A percentile compares a stretch with the other conserved stretches of the same genome.
Evolutionary conservation across 2,797 vertebrate species (phyloP).

Genomic region (Leucoraja ocellata): DNA sequence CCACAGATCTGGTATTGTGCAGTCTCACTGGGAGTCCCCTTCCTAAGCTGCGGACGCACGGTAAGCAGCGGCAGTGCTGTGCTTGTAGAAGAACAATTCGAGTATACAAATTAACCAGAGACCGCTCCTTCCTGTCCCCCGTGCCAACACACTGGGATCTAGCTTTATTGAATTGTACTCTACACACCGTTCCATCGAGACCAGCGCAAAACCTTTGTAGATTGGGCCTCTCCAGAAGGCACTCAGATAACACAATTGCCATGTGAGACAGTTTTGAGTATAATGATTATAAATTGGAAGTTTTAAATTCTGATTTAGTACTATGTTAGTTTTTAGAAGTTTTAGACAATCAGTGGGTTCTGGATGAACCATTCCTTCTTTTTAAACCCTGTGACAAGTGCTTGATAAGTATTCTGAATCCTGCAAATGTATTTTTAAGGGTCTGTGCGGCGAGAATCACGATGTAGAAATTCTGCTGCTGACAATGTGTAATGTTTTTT

Average conservation of each 20-base stretch:
- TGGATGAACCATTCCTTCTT: background rate
- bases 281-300: background rate
- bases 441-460: background rate
- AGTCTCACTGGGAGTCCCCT: constrained; percentile 73
- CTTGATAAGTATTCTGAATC: background rate
- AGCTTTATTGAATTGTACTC: background rate
- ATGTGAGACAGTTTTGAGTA: background rate
- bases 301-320: background rate
- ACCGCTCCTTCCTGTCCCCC: background rate
- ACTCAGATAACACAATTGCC: background rate
- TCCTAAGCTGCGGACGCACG: constrained; percentile 70
- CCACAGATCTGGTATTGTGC: constrained; percentile 78
- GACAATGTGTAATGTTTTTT: constrained; percentile 4
- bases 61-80: constrained; percentile 72
- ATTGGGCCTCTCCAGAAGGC: background rate
- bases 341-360: background rate
- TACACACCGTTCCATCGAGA: background rate
- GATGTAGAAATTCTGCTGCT: background rate
- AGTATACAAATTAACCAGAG: constrained; percentile 54
- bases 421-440: background rate
- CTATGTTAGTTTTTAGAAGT: background rate
- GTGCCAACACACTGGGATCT: too few species aligned
- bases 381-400: too few species aligned
- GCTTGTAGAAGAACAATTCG: constrained; percentile 60
- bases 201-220: background rate